A percentile compares a stretch with the other conserved stretches of the same genome.
phyloP scores from a whole-genome alignment of 1,140 invertebrate genomes.

The Spodoptera litura region DNA sequence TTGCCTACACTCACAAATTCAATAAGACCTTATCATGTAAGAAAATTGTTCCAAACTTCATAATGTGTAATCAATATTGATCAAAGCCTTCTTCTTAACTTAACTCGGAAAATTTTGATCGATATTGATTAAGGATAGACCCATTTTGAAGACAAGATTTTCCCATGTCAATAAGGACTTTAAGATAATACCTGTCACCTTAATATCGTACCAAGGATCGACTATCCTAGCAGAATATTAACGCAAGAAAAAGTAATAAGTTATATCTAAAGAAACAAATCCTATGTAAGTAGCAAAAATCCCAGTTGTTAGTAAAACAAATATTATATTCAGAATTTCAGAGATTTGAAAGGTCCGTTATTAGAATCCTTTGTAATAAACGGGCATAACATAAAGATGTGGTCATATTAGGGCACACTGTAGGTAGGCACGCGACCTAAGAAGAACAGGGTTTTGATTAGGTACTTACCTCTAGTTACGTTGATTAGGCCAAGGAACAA shows the following conservation, averaged over 20 bases:
- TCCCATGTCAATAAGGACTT: constrained; percentile 6
- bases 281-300: constrained; percentile 15
- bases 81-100: constrained; percentile 24
- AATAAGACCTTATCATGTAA: constrained; percentile 29
- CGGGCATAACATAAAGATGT: background rate
- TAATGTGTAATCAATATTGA: constrained; percentile 38
- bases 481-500: no score
- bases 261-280: background rate
- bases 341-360: constrained; percentile 10
- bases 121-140: constrained; percentile 3
- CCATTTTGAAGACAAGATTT: constrained; percentile 23
- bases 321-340: background rate
- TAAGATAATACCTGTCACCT: constrained; percentile 15
- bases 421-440: no score
- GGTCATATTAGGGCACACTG: no score
- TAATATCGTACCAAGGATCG: background rate
- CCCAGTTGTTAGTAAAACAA: background rate
- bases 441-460: no score
- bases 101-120: background rate
- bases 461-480: no score
- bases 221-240: background rate
- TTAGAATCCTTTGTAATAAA: background rate
- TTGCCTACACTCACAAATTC: constrained; percentile 25
- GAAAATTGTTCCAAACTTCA: constrained; percentile 30
- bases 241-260: constrained; percentile 6